Percentiles rank a stretch among this genome's conserved stretches.
These are phyloP conservation scores for Lagocephalus sceleratus DNA, from an alignment of 2,797 vertebrate species.

Conservation along the genomic window DNA sequence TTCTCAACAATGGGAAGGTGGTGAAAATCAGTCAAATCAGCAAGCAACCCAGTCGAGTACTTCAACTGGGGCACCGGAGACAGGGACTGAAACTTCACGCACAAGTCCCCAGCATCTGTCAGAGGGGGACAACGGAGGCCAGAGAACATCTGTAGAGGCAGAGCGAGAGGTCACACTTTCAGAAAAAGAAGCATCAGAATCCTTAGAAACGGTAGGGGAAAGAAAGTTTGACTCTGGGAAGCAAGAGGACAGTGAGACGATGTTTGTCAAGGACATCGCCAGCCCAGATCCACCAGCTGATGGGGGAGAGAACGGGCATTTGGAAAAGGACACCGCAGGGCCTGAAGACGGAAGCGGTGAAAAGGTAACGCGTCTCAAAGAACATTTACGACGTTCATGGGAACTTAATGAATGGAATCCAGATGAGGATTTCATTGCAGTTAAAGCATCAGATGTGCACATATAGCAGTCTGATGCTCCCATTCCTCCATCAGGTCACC, in stretches of 20 bases:
- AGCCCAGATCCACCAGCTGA: slow-evolving; percentile 24
- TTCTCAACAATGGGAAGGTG: slow-evolving; percentile 8
- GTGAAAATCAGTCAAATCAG: slow-evolving; percentile 26
- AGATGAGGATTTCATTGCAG: not conserved
- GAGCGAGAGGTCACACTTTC: slow-evolving; percentile 19
- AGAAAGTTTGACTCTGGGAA: slow-evolving; percentile 17
- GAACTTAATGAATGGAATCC: slow-evolving; percentile 1
- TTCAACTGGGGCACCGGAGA: slow-evolving; percentile 14
- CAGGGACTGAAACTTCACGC: slow-evolving; percentile 32
- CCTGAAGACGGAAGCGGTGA: slow-evolving; percentile 28
- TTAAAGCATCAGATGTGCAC: slow-evolving; percentile 27
- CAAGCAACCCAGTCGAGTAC: slow-evolving; percentile 21
- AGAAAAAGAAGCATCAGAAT: slow-evolving; percentile 16
- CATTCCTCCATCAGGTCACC: slow-evolving; percentile 56
- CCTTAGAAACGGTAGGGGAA: slow-evolving; percentile 21
- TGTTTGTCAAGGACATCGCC: slow-evolving; percentile 2
- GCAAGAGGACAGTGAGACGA: slow-evolving; percentile 16
- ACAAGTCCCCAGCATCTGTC: slow-evolving; percentile 3
- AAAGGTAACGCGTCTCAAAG: slow-evolving; percentile 58
- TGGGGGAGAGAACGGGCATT: slow-evolving; percentile 27
- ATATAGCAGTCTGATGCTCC: slow-evolving; percentile 43
- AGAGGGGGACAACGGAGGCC: slow-evolving; percentile 31
- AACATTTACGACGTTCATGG: not conserved
- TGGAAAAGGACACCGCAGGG: slow-evolving; percentile 27
- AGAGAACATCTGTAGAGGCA: slow-evolving; percentile 12